phyloP scores from a whole-genome alignment of 2,113 vertebrate species.

The Coregonus clupeaformis region DNA sequence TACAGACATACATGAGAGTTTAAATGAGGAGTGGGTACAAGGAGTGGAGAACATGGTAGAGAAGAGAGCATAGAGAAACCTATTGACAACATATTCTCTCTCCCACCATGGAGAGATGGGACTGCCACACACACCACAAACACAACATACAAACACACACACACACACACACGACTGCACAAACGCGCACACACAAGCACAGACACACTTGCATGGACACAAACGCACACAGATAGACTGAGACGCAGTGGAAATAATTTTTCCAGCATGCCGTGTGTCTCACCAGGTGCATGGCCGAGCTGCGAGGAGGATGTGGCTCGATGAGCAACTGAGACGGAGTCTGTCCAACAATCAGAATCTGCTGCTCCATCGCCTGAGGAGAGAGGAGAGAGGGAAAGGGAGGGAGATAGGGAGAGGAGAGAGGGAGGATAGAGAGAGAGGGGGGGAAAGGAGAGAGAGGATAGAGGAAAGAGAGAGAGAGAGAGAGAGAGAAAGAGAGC shows the following conservation, averaged over 20 bases:
- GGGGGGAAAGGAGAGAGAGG: not conserved
- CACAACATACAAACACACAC: not conserved
- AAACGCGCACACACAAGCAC: not conserved
- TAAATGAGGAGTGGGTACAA: no score
- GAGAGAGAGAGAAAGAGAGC: constrained; percentile 1
- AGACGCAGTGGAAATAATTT: constrained; percentile 44
- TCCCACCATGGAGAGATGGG: constrained; percentile 4
- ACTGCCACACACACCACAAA: constrained; percentile 16
- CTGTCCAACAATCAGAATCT: constrained; percentile 99
- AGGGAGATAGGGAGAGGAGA: constrained; percentile 22
- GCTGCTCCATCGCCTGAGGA: constrained; percentile 94
- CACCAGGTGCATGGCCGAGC: constrained; percentile 99
- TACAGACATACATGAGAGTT: no score
- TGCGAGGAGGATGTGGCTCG: constrained; percentile 98
- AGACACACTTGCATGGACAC: constrained; percentile 11
- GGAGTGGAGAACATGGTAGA: no score
- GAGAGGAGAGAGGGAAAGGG: constrained; percentile 56
- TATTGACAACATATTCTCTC: not conserved
- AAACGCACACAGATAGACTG: constrained; percentile 7
- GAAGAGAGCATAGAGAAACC: not conserved
- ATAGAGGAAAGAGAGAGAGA: not conserved
- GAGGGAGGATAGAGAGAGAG: constrained; percentile 59
- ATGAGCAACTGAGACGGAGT: constrained; percentile 99
- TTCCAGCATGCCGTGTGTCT: constrained; percentile 74
- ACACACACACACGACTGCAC: not conserved